Percentiles rank a stretch among this genome's conserved stretches.
phyloP scores from a whole-genome alignment of 2,888 invertebrate genomes.

The Acronicta aceris region DNA sequence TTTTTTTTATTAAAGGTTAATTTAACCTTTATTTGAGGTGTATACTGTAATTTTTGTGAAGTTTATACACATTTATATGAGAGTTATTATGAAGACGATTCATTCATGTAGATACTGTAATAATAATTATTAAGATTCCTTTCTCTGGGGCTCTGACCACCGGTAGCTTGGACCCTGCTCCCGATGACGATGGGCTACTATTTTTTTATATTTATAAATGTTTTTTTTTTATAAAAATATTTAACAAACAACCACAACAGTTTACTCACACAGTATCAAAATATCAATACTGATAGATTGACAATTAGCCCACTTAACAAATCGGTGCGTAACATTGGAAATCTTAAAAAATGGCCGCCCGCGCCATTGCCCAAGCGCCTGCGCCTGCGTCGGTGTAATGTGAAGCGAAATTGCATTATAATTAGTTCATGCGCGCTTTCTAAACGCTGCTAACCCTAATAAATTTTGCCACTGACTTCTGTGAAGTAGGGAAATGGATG shows the following conservation, averaged over 20 bases:
- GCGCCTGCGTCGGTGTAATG: constrained; percentile 53
- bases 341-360: constrained; percentile 53
- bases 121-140: too few species aligned
- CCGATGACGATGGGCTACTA: too few species aligned
- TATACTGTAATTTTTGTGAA: too few species aligned
- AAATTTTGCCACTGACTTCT: constrained; percentile 48
- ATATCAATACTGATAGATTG: constrained; percentile 42
- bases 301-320: constrained; percentile 55
- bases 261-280: constrained; percentile 19
- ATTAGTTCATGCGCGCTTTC: constrained; percentile 76
- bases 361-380: constrained; percentile 59
- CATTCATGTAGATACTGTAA: too few species aligned
- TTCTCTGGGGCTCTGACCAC: too few species aligned
- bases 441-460: constrained; percentile 65
- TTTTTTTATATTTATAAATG: too few species aligned
- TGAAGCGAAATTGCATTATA: constrained; percentile 69
- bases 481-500: constrained; percentile 41
- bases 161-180: too few species aligned
- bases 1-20: constrained; percentile 44
- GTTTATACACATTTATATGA: too few species aligned
- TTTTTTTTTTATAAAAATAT: too few species aligned
- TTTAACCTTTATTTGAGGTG: too few species aligned
- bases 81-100: too few species aligned
- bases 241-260: neutral
- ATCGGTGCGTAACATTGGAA: constrained; percentile 53